Evolutionary conservation across 92 coral and sea anemone genomes (phyloP).

Genomic region (Diadumene lineata): DNA sequence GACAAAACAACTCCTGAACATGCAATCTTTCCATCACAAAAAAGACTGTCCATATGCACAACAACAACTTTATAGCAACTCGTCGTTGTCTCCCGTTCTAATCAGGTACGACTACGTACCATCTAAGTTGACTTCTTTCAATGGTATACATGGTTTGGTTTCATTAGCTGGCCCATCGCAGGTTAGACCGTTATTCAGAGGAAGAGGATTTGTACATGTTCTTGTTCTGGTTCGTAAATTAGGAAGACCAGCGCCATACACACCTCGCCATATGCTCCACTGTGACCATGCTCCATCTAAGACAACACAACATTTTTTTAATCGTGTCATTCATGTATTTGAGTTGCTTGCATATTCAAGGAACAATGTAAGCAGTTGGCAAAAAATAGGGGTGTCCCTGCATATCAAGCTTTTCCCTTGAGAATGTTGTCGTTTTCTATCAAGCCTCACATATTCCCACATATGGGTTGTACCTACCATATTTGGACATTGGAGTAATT

Average conservation of each 20-base stretch:
- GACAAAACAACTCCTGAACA: too few relatives aligned
- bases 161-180: slow-evolving; percentile 1
- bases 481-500: too few relatives aligned
- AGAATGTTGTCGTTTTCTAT: too few relatives aligned
- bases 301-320: not conserved
- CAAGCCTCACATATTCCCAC: too few relatives aligned
- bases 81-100: too few relatives aligned
- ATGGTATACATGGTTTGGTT: slow-evolving; percentile 2
- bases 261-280: slow-evolving; percentile 8
- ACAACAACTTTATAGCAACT: too few relatives aligned
- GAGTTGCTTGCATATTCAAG: not conserved
- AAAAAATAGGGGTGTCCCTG: too few relatives aligned
- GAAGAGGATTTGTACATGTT: slow-evolving; percentile 6
- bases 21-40: too few relatives aligned
- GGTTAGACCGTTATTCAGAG: slow-evolving; percentile 1
- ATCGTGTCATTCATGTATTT: not conserved
- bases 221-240: not conserved
- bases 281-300: slow-evolving; percentile 20
- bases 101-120: too few relatives aligned
- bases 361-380: not conserved
- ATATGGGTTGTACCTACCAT: too few relatives aligned
- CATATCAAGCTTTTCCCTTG: too few relatives aligned
- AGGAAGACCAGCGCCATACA: not conserved
- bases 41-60: too few relatives aligned
- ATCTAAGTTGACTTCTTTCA: not conserved